Percentiles rank a stretch among this genome's conserved stretches.
phyloP scores from a whole-genome alignment of 2,888 invertebrate species.

The Hirtodrosophila duncani region DNA sequence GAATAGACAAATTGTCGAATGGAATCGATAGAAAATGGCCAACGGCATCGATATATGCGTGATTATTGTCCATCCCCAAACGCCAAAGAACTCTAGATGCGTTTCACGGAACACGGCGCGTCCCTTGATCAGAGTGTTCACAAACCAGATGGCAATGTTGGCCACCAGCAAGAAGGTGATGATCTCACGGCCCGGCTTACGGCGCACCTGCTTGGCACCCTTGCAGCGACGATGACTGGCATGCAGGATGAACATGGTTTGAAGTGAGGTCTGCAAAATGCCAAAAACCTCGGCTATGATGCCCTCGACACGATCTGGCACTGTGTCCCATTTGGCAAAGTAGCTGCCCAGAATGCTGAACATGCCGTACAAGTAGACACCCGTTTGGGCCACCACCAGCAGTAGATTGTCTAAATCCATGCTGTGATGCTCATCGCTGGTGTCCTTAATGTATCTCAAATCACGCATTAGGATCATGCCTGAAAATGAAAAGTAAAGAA shows the following conservation, averaged over 20 bases:
- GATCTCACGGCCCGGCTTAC: constrained; percentile 90
- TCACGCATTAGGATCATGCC: constrained; percentile 84
- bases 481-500: constrained; percentile 6
- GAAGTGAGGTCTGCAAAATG: constrained; percentile 87
- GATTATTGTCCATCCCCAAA: constrained; percentile 95
- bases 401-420: constrained; percentile 86
- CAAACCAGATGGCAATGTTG: constrained; percentile 91
- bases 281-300: constrained; percentile 87
- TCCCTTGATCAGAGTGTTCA: constrained; percentile 90
- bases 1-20: constrained; percentile 93
- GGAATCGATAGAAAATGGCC: constrained; percentile 93
- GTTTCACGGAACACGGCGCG: constrained; percentile 90
- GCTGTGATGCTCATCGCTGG: constrained; percentile 80
- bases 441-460: constrained; percentile 81
- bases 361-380: constrained; percentile 92
- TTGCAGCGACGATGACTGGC: constrained; percentile 87
- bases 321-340: constrained; percentile 76
- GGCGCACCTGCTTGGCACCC: constrained; percentile 84
- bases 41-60: constrained; percentile 93
- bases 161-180: constrained; percentile 90
- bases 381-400: constrained; percentile 91
- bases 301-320: constrained; percentile 81
- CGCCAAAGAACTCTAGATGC: constrained; percentile 89
- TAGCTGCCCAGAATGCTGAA: constrained; percentile 87
- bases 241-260: constrained; percentile 88